Evolutionary conservation across 2,888 invertebrate genomes (phyloP).

Genomic region (Drosophila austrosaltans): DNA sequence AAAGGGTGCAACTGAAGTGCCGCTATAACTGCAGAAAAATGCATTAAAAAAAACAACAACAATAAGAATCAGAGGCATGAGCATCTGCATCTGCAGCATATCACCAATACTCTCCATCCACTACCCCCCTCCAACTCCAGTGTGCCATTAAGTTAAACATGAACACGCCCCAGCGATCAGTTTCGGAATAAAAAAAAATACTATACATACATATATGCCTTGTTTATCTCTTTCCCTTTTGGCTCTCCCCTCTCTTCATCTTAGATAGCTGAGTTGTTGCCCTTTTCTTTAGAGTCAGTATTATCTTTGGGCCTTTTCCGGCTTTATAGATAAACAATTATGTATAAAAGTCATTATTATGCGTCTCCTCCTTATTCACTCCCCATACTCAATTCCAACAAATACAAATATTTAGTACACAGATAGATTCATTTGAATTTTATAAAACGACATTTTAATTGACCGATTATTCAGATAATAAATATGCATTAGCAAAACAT

Average conservation of each 20-base stretch:
- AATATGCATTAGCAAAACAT: no score
- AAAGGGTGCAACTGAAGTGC: conserved; percentile 55
- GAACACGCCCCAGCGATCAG: conserved; percentile 66
- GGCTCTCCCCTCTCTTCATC: not conserved
- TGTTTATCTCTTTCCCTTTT: conserved; percentile 43
- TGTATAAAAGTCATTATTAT: conserved; percentile 47
- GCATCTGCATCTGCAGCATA: conserved; percentile 33
- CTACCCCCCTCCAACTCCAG: not conserved
- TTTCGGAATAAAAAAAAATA: conserved; percentile 26
- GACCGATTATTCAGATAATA: not conserved
- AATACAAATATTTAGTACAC: not conserved
- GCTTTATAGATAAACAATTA: conserved; percentile 66
- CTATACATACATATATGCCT: conserved; percentile 16
- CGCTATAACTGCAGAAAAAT: conserved; percentile 53
- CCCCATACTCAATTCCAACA: not conserved
- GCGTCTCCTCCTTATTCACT: conserved; percentile 1
- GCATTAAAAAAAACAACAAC: conserved; percentile 48
- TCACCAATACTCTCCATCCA: conserved; percentile 10
- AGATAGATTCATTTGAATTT: not conserved
- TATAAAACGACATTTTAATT: not conserved
- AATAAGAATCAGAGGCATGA: conserved; percentile 14
- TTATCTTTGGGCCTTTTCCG: conserved; percentile 70
- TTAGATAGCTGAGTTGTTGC: not conserved
- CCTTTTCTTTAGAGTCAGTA: conserved; percentile 24
- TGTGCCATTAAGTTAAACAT: conserved; percentile 64